A percentile compares a stretch with the other conserved stretches of the same genome.
Conservation (phyloP, 2,888 invertebrate species). For the Sarcophaga caerulescens region DNA sequence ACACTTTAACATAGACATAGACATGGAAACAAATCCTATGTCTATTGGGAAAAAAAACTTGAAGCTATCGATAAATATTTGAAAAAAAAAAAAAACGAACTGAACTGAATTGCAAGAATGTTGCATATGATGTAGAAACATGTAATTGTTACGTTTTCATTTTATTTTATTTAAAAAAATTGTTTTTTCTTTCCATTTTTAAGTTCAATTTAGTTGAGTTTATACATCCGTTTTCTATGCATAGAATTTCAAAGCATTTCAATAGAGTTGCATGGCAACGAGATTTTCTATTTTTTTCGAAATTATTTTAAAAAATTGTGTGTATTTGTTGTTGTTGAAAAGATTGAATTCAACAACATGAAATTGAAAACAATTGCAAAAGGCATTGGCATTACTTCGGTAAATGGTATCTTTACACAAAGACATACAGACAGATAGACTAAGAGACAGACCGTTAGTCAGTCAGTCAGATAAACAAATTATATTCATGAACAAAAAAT, state of each 20-base stretch:
- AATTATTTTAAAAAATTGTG: conserved; percentile 30
- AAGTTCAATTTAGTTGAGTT: background rate
- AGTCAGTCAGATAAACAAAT: too few relatives aligned
- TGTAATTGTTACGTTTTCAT: conserved; percentile 19
- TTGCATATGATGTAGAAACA: conserved; percentile 3
- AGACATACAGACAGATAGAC: too few relatives aligned
- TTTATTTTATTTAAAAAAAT: conserved; percentile 14
- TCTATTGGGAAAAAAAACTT: background rate
- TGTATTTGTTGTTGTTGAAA: background rate
- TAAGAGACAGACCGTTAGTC: too few relatives aligned
- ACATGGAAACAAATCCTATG: too few relatives aligned
- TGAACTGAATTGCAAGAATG: background rate
- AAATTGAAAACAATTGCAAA: background rate
- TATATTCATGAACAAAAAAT: background rate
- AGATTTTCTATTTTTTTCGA: background rate
- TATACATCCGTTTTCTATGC: background rate
- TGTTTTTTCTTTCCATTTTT: background rate
- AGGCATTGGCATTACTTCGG: background rate
- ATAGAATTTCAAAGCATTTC: conserved; percentile 35
- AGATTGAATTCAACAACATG: conserved; percentile 3
- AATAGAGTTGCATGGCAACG: conserved; percentile 1
- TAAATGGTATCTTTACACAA: background rate
- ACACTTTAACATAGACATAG: too few relatives aligned
- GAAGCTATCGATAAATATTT: conserved; percentile 19
- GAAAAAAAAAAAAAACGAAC: conserved; percentile 20